phyloP scores from a whole-genome alignment of 2,113 vertebrate species.

The Eulemur macaco region DNA sequence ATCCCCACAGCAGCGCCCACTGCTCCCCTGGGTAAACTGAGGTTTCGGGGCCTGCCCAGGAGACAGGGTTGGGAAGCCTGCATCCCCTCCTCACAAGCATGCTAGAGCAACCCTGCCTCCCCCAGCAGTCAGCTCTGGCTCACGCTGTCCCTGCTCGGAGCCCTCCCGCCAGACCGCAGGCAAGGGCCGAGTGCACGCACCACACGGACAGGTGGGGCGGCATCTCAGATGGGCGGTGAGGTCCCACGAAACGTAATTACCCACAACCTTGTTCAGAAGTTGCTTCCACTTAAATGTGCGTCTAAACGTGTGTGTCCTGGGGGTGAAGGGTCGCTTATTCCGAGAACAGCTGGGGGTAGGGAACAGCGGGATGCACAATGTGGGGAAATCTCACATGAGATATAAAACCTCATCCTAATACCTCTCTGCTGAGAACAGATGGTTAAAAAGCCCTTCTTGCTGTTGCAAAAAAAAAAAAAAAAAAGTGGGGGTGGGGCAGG shows the following conservation, averaged over 20 bases:
- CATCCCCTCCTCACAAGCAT: fast-evolving
- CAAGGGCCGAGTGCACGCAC: fast-evolving
- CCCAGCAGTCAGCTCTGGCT: background rate
- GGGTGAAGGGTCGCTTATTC: background rate
- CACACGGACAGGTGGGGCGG: fast-evolving
- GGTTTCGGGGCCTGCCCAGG: background rate
- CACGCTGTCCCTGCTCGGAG: background rate
- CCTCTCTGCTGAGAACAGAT: background rate
- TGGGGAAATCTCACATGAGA: fast-evolving
- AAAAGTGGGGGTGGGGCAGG: fast-evolving
- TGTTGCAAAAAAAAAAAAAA: background rate
- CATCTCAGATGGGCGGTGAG: background rate
- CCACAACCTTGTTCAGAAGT: background rate
- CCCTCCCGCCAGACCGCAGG: background rate
- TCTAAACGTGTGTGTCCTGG: background rate
- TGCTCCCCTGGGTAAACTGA: background rate
- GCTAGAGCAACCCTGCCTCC: background rate
- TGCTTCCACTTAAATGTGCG: too few relatives aligned
- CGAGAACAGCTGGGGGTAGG: background rate
- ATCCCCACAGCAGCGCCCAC: background rate
- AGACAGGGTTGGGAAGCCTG: fast-evolving
- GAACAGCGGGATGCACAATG: fast-evolving
- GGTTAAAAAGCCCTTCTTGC: background rate
- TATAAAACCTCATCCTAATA: background rate
- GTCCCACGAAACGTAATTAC: background rate